Evolutionary conservation across 2,888 invertebrate genomes (phyloP).

Genomic region (Protonemura montana): DNA sequence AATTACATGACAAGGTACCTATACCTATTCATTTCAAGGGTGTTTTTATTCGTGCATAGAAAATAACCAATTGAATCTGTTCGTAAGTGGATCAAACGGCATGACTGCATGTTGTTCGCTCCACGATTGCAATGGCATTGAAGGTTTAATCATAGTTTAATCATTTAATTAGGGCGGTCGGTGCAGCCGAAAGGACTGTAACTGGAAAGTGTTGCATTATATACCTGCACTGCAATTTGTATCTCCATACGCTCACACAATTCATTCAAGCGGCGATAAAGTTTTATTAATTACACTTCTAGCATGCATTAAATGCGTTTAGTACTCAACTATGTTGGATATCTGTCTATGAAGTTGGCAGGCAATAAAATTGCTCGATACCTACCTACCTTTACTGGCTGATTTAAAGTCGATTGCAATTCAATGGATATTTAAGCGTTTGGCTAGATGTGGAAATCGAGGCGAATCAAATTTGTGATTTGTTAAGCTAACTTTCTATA

Average conservation of each 20-base stretch:
- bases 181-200: not conserved
- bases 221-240: not conserved
- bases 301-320: too few species aligned
- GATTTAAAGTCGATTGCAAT: not conserved
- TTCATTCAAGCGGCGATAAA: not conserved
- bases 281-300: not conserved
- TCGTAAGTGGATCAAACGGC: not conserved
- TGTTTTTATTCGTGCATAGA: not conserved
- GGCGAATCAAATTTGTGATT: not conserved
- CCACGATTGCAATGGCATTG: not conserved
- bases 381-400: not conserved
- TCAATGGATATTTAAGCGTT: not conserved
- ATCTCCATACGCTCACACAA: not conserved
- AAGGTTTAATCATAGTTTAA: not conserved
- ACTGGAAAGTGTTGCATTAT: conserved; percentile 4
- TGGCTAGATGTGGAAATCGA: not conserved
- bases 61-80: not conserved
- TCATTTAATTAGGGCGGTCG: not conserved
- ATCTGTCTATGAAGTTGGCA: too few species aligned
- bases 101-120: not conserved
- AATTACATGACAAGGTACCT: not conserved
- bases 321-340: not conserved
- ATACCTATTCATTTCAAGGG: not conserved
- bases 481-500: not conserved
- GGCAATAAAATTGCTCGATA: not conserved